Evolutionary conservation across 2,797 vertebrate genomes (phyloP), one percentile per base, ranked within the genome.

Genomic region (Enteromius fasciolatus): DNA sequence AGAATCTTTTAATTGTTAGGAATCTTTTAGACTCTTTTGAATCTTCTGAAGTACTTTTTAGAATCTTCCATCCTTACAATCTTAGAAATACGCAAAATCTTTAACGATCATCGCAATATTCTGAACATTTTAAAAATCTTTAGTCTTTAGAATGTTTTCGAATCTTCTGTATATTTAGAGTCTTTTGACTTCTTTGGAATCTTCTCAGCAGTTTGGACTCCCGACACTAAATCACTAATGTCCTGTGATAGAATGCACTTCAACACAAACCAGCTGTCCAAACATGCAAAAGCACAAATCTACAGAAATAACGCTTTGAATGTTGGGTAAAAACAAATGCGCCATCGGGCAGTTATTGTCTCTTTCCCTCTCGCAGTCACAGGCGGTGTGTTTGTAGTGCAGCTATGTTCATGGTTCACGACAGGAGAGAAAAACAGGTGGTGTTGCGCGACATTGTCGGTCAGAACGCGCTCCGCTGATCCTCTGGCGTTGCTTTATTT

Each of bases 361-460:
- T 69, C 33, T 69, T 64, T 64, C 57, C 17, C 36, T 1, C 15
- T 31, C 12, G n/a, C n/a, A 46, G 25, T 44, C 52, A 69, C 50
- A 46, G 54, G 46, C 41, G 33, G 57, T 66, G 54, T 73, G 72
- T 74, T 74, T 76, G 46, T 75, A 67, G 59, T 54, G 25, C n/a
- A 54, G 61, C 68, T 50, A 25, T 17, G 28, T 57, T 33, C 68
- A 20, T 50, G 20, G 67, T 48, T 44, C 78, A 76, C 72, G 57
- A 54, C 23, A 61, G 20, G 25, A 67, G 3, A 76, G 46, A 48
- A 80, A 85, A 72, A 41, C 44, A 74, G 69, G 57, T 64, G 82
- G n/a, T 28, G 73, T 36, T 61, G 54, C 52, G 36, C 74, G 74
- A 69, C 73, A 76, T 59, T 28, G 18, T 33, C 50, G 31, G 25